Evolutionary conservation across 2,797 vertebrate species (phyloP).

Genomic region (Anguilla megastoma): DNA sequence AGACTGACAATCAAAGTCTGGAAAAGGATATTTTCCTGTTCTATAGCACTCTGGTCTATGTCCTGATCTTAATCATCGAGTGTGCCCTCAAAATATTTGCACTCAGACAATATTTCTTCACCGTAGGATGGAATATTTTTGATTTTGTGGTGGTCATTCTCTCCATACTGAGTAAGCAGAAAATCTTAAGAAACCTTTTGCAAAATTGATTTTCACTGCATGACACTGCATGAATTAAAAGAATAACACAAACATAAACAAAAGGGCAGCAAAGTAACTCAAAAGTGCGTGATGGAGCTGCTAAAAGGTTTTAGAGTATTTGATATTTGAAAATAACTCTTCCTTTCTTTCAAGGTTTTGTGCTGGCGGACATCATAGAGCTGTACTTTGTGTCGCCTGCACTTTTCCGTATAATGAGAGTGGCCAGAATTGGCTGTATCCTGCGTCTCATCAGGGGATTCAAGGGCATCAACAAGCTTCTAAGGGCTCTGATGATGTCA

Average conservation of each 20-base stretch:
- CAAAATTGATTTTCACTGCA: neutral
- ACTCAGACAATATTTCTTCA: slow-evolving; percentile 86
- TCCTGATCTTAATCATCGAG: slow-evolving; percentile 85
- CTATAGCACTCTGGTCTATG: slow-evolving; percentile 85
- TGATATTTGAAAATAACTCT: neutral
- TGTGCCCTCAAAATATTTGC: slow-evolving; percentile 86
- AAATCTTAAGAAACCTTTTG: neutral
- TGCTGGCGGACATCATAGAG: slow-evolving; percentile 89
- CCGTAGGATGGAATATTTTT: slow-evolving; percentile 92
- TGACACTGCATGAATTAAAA: neutral
- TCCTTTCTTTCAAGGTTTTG: slow-evolving; percentile 72
- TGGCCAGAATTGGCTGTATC: slow-evolving; percentile 87
- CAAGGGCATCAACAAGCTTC: slow-evolving; percentile 88
- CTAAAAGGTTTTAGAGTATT: neutral
- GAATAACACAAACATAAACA: too few species aligned
- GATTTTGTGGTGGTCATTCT: slow-evolving; percentile 95
- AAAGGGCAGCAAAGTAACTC: neutral
- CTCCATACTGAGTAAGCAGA: slow-evolving; percentile 80
- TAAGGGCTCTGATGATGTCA: slow-evolving; percentile 96
- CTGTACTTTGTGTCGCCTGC: slow-evolving; percentile 93
- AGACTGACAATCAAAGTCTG: slow-evolving; percentile 87
- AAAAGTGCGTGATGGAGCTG: neutral
- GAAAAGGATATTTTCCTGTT: slow-evolving; percentile 78
- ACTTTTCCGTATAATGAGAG: slow-evolving; percentile 88
- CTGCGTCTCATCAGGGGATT: slow-evolving; percentile 88